phyloP scores from a whole-genome alignment of 2,888 invertebrate species.

The Andrena minutula region DNA sequence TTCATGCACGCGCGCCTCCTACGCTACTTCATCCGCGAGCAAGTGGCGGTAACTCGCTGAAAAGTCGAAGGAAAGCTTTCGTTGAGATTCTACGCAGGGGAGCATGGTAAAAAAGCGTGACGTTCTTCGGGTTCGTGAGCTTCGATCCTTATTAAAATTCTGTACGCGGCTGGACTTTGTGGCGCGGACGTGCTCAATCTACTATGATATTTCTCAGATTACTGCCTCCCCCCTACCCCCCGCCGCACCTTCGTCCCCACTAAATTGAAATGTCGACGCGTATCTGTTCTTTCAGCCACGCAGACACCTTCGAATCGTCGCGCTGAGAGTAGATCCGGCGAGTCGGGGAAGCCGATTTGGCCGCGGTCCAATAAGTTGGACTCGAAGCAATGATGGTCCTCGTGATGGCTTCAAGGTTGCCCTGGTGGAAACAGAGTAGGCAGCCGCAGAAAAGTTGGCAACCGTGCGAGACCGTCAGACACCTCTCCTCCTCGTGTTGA shows the following conservation, averaged over 20 bases:
- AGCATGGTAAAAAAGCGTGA: neutral
- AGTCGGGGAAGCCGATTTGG: constrained; percentile 42
- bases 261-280: neutral
- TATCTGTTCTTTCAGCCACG: neutral
- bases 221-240: no score
- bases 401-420: constrained; percentile 45
- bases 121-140: neutral
- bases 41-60: constrained; percentile 7
- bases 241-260: no score
- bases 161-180: neutral
- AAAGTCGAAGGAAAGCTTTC: constrained; percentile 6
- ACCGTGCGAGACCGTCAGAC: constrained; percentile 27
- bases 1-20: neutral
- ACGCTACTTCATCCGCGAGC: neutral
- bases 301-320: constrained; percentile 11
- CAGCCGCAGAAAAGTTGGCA: constrained; percentile 59
- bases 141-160: constrained; percentile 4
- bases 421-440: constrained; percentile 34
- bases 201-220: no score
- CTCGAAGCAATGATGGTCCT: constrained; percentile 22
- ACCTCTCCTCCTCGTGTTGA: constrained; percentile 31
- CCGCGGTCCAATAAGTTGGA: constrained; percentile 36
- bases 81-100: neutral
- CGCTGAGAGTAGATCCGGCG: constrained; percentile 11
- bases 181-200: constrained; percentile 1